Evolutionary conservation across 2,113 vertebrate species (phyloP).

Genomic region (Petroica traversi): DNA sequence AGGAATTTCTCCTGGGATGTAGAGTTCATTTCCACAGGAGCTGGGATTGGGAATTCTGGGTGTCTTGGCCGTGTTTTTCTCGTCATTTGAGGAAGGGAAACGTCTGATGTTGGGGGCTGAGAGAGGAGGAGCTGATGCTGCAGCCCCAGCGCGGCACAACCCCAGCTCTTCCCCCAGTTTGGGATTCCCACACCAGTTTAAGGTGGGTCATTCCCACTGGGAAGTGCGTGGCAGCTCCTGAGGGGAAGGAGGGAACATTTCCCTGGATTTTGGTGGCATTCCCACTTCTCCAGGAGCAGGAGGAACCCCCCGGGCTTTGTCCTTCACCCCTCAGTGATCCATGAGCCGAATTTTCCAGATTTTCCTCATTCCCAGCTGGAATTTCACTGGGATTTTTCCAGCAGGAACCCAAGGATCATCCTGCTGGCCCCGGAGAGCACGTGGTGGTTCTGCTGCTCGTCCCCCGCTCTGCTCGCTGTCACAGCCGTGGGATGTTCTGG

Average conservation of each 20-base stretch:
- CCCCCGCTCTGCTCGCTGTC: background rate
- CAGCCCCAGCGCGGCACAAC: rapidly evolving
- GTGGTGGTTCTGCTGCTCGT: background rate
- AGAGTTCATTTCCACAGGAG: background rate
- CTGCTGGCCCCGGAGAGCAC: background rate
- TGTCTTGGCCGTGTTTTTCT: background rate
- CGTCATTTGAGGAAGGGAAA: background rate
- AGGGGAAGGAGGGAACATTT: background rate
- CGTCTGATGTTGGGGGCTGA: rapidly evolving
- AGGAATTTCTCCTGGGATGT: background rate
- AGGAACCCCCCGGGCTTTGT: rapidly evolving
- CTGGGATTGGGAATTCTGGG: background rate
- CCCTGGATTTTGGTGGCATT: rapidly evolving
- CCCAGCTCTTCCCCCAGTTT: rapidly evolving
- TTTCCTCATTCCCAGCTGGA: background rate
- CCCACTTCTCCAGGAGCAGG: background rate
- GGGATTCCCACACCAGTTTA: rapidly evolving
- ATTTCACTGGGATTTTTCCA: background rate
- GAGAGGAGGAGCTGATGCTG: background rate
- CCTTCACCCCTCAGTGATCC: background rate
- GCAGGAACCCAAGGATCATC: background rate
- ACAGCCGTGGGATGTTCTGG: background rate
- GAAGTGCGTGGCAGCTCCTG: rapidly evolving
- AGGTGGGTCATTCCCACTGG: background rate
- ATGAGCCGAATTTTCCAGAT: rapidly evolving